Evolutionary conservation across 2,113 vertebrate genomes (phyloP).

Genomic region (Oreochromis niloticus): DNA sequence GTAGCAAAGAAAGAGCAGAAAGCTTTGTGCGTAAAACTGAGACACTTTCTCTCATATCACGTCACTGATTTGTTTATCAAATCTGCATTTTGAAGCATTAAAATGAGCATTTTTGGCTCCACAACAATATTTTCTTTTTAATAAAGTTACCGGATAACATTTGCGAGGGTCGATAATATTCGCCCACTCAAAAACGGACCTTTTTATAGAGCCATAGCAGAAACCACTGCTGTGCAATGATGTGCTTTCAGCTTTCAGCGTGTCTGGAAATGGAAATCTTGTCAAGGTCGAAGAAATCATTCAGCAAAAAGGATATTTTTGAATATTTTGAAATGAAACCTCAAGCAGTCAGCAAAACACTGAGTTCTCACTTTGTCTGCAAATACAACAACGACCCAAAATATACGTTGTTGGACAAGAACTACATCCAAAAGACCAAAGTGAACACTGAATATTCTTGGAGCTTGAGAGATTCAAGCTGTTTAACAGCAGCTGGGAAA

Average conservation of each 20-base stretch:
- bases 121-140: not conserved
- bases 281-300: fast-evolving
- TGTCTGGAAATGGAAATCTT: not conserved
- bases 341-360: not conserved
- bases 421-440: not conserved
- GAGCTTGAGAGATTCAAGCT: not conserved
- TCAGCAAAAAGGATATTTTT: not conserved
- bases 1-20: not conserved
- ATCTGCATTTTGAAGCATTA: not conserved
- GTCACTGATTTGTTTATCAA: not conserved
- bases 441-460: not conserved
- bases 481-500: not conserved
- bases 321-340: not conserved
- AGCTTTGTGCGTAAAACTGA: not conserved
- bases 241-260: not conserved
- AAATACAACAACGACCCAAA: not conserved
- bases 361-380: not conserved
- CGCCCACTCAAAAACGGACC: not conserved
- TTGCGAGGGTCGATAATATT: fast-evolving
- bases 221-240: not conserved
- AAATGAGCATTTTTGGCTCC: fast-evolving
- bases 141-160: not conserved
- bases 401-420: not conserved
- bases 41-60: not conserved
- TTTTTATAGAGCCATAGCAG: not conserved